A percentile compares a stretch with the other conserved stretches of the same genome.
Conservation (phyloP, 2,888 invertebrate species). For the Amblyteles armatorius region DNA sequence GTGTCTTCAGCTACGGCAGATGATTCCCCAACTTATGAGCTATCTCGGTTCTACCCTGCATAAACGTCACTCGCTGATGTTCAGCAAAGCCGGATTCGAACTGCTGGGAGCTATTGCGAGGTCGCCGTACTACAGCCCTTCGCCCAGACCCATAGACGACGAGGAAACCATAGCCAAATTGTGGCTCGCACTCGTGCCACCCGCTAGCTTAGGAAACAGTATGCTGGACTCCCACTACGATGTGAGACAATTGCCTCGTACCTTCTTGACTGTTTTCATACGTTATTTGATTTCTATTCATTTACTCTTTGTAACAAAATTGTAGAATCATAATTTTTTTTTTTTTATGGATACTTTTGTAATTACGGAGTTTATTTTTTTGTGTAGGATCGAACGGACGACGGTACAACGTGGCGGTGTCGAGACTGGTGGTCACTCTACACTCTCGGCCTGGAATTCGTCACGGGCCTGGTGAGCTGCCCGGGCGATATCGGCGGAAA, state of each 20-base stretch:
- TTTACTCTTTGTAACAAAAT: neutral
- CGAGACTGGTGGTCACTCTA: constrained; percentile 84
- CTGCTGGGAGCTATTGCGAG: constrained; percentile 79
- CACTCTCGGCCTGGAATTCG: constrained; percentile 80
- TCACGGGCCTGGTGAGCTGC: constrained; percentile 77
- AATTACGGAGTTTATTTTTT: neutral
- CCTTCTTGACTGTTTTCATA: neutral
- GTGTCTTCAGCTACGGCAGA: constrained; percentile 78
- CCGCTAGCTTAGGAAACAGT: constrained; percentile 79
- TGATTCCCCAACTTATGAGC: constrained; percentile 79
- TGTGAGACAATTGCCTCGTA: constrained; percentile 67
- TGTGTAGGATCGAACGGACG: constrained; percentile 75
- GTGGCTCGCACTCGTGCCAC: constrained; percentile 81
- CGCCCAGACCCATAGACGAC: constrained; percentile 75
- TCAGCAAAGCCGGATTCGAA: constrained; percentile 79
- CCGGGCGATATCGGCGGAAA: constrained; percentile 69
- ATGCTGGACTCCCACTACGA: constrained; percentile 80
- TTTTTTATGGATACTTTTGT: neutral
- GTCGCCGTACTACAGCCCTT: constrained; percentile 76
- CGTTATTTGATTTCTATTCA: neutral
- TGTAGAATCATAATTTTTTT: neutral
- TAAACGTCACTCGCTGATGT: constrained; percentile 78
- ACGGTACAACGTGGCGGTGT: constrained; percentile 78
- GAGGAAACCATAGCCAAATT: constrained; percentile 80
- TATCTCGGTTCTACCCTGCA: constrained; percentile 80